Evolutionary conservation across 2,888 invertebrate species (phyloP), one percentile per base, ranked within the genome.

Genomic region (Laspeyria flexula): DNA sequence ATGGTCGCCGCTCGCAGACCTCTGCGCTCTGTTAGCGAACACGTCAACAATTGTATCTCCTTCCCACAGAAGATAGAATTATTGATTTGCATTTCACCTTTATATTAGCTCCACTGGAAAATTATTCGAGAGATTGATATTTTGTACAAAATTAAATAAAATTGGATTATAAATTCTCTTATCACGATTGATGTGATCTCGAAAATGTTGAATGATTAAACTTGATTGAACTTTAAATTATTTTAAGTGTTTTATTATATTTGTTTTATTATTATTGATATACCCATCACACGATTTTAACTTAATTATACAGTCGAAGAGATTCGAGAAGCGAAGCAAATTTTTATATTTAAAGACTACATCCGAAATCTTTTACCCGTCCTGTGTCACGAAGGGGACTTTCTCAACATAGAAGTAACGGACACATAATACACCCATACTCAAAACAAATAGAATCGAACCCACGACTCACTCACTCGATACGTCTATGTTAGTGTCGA

Each of bases 141-240:
- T 92, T 92, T 91, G 88, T 92, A 92, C 89, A 90, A 92, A 91
- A 92, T 90, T 85, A 77, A 83, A 84, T 3, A 30, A 77, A 80
- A 79, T 81, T 82, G 75, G 82, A 85, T 81, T 86, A 79, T 81
- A 80, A 84, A 82, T 81, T 86, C 83, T 85, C 82, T 85, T 83
- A 73, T 83, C 81, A 85, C 83, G 77, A 80, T 86, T 86, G n/a
- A n/a, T 88, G 90, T 90, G 90, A 89, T 88, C 91, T 90, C 87
- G 79, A 84, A 83, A 83, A 88, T 87, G 90, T 90, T 91, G 76
- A 88, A 84, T 77, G 77, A 90, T 84, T 88, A 90, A 90, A 91
- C 81, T 86, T 85, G 81, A 87, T 88, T 87, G 83, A 90, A 88
- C 77, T 79, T 86, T 80, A 76, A 62, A 55, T 35, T n/a, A 43